These are phyloP conservation scores for Ataeniobius toweri DNA, from an alignment of 2,797 vertebrate genomes.

Conservation along the genomic window DNA sequence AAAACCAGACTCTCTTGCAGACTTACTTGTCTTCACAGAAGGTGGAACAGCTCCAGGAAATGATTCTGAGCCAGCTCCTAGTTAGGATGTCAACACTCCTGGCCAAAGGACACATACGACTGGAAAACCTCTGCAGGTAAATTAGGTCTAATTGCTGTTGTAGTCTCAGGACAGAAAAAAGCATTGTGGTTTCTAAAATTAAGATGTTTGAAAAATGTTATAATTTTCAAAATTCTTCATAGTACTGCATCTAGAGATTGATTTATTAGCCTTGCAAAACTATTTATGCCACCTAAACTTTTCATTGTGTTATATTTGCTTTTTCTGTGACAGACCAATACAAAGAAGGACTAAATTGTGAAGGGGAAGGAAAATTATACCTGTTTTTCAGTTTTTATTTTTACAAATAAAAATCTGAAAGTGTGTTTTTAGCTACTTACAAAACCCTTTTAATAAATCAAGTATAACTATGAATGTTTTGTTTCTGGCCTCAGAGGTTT, in stretches of 20 bases:
- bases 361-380: neutral
- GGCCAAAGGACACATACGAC: slow-evolving; percentile 70
- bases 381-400: too few species aligned
- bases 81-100: slow-evolving; percentile 77
- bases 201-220: neutral
- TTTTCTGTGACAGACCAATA: neutral
- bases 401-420: too few species aligned
- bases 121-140: slow-evolving; percentile 75
- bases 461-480: too few species aligned
- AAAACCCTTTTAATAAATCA: too few species aligned
- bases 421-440: too few species aligned
- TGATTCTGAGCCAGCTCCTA: slow-evolving; percentile 76
- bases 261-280: neutral
- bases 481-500: too few species aligned
- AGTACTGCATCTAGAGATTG: too few species aligned
- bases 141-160: neutral
- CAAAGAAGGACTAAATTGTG: neutral
- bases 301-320: neutral
- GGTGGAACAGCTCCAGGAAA: slow-evolving; percentile 72
- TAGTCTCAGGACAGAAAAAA: neutral
- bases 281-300: neutral
- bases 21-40: slow-evolving; percentile 67
- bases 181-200: neutral
- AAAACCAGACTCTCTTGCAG: slow-evolving; percentile 68
- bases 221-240: neutral